phyloP scores from a whole-genome alignment of 2,113 vertebrate species.

The Archocentrus centrarchus region DNA sequence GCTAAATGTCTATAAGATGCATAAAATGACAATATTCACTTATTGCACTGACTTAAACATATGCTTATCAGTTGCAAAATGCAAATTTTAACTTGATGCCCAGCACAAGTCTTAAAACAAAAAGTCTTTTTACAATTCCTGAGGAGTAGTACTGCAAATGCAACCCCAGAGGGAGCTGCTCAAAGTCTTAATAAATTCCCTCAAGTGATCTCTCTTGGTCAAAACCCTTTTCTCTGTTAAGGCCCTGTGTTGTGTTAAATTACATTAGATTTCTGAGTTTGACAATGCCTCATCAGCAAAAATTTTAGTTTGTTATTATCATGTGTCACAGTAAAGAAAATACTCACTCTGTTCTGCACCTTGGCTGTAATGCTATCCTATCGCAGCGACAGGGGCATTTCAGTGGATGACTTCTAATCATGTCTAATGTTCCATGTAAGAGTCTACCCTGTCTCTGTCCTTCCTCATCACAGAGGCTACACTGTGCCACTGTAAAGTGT shows the following conservation, averaged over 20 bases:
- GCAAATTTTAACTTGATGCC: neutral
- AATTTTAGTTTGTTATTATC: neutral
- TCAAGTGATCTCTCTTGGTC: neutral
- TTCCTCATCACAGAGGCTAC: constrained; percentile 60
- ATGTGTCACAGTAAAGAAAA: constrained; percentile 4
- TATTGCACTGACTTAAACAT: neutral
- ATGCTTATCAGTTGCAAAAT: neutral
- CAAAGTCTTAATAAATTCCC: neutral
- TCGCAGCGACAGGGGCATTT: constrained; percentile 45
- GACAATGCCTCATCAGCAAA: constrained; percentile 10
- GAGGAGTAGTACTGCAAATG: neutral
- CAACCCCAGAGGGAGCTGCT: neutral
- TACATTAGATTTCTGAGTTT: neutral
- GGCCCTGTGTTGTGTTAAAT: neutral
- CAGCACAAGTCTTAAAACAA: neutral
- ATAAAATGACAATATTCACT: neutral
- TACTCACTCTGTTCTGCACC: neutral
- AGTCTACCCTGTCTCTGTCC: constrained; percentile 64
- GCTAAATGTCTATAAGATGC: neutral
- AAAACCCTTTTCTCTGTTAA: neutral
- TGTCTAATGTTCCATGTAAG: constrained; percentile 77
- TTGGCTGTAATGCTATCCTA: constrained; percentile 16
- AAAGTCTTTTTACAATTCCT: neutral
- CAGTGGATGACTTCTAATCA: constrained; percentile 72
- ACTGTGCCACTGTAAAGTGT: constrained; percentile 30